Conservation (phyloP, 2,888 invertebrate genomes). For the Subacronicta megacephala region DNA sequence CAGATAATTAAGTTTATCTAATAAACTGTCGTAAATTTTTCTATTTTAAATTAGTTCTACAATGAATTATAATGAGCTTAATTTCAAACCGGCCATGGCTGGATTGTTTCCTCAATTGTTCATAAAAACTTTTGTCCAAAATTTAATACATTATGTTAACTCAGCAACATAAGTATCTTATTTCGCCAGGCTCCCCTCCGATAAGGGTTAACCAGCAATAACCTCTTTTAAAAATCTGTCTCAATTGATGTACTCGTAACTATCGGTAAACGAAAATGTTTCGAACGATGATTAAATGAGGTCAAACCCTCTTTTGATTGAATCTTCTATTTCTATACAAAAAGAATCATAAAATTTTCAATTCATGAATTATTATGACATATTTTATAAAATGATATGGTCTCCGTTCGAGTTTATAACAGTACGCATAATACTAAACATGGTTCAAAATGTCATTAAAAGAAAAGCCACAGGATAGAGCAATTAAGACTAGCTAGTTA, state of each 20-base stretch:
- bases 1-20: slow-evolving; percentile 9
- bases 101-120: slow-evolving; percentile 29
- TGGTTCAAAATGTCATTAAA: no score
- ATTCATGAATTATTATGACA: no score
- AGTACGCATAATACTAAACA: no score
- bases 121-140: slow-evolving; percentile 27
- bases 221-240: slow-evolving; percentile 30
- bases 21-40: slow-evolving; percentile 17
- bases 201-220: slow-evolving; percentile 25
- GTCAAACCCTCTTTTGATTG: slow-evolving; percentile 11
- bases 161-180: slow-evolving; percentile 22
- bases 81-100: slow-evolving; percentile 11
- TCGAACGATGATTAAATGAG: slow-evolving; percentile 25
- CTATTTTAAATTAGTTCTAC: slow-evolving; percentile 15
- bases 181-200: slow-evolving; percentile 3
- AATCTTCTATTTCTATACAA: slow-evolving; percentile 6
- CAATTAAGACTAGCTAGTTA: no score
- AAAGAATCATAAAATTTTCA: background rate
- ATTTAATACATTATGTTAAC: slow-evolving; percentile 21
- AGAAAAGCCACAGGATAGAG: no score
- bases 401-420: no score
- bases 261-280: slow-evolving; percentile 42
- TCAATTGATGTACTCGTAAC: slow-evolving; percentile 33
- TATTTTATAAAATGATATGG: no score
- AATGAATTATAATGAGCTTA: slow-evolving; percentile 14